These are phyloP conservation scores for Spilogale gracilis DNA, from an alignment of 2,113 vertebrate species.

Conservation along the genomic window DNA sequence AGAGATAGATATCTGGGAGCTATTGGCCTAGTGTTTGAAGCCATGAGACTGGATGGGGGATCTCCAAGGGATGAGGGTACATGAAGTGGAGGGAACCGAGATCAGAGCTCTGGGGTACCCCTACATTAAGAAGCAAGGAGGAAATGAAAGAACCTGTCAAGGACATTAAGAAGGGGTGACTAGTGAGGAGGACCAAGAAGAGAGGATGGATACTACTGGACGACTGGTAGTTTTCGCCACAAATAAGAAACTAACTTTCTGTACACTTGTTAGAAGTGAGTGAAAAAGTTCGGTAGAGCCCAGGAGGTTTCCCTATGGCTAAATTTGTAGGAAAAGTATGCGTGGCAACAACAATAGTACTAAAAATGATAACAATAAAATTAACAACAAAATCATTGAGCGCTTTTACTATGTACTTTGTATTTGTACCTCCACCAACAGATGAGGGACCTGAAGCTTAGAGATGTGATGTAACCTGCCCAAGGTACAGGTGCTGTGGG, in stretches of 20 bases:
- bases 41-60: background rate
- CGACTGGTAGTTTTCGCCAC: background rate
- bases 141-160: background rate
- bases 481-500: background rate
- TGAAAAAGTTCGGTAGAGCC: background rate
- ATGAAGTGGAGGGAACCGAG: background rate
- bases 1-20: background rate
- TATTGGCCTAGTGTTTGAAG: background rate
- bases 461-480: background rate
- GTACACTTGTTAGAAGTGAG: background rate
- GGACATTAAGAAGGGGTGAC: background rate
- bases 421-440: background rate
- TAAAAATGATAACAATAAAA: conserved; percentile 8
- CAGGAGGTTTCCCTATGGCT: background rate
- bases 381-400: background rate
- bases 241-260: background rate
- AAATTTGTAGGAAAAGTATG: background rate
- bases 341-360: background rate
- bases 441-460: background rate
- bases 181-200: background rate
- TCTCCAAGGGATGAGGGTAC: background rate
- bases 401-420: background rate
- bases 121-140: background rate
- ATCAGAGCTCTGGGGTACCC: background rate
- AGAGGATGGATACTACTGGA: background rate